A percentile compares a stretch with the other conserved stretches of the same genome.
phyloP scores from a whole-genome alignment of 2,888 invertebrate genomes.

The Ptychoptera albimana region DNA sequence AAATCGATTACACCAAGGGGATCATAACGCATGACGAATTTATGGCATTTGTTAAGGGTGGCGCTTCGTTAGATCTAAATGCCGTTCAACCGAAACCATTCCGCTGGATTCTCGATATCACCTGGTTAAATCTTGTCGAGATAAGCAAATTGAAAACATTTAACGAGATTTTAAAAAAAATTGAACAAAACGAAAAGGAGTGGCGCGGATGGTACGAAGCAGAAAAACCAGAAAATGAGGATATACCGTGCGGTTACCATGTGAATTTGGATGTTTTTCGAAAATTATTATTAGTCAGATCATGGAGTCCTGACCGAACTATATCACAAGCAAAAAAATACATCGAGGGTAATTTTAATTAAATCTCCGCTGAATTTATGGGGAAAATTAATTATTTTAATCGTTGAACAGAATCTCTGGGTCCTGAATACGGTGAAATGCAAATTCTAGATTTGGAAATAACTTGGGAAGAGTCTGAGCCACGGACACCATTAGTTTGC shows the following conservation, averaged over 20 bases:
- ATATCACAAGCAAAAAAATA: conserved; percentile 85
- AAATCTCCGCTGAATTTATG: neutral
- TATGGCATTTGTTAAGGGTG: conserved; percentile 90
- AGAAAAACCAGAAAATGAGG: conserved; percentile 82
- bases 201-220: conserved; percentile 87
- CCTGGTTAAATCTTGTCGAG: conserved; percentile 91
- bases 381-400: neutral
- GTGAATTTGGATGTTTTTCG: conserved; percentile 75
- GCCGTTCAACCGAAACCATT: conserved; percentile 87
- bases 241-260: conserved; percentile 79
- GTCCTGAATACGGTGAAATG: conserved; percentile 78
- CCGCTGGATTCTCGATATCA: conserved; percentile 88
- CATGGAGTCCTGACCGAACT: conserved; percentile 91
- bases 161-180: conserved; percentile 63
- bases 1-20: conserved; percentile 76
- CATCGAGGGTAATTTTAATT: conserved; percentile 50
- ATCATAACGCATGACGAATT: conserved; percentile 81
- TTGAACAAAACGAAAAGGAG: conserved; percentile 70
- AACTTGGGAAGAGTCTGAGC: conserved; percentile 81
- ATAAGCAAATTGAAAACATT: conserved; percentile 74
- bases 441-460: conserved; percentile 80
- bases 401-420: conserved; percentile 50
- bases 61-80: conserved; percentile 84
- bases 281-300: conserved; percentile 71
- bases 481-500: conserved; percentile 76